phyloP scores from a whole-genome alignment of 2,888 invertebrate genomes.

The Aleiodes testaceus region DNA sequence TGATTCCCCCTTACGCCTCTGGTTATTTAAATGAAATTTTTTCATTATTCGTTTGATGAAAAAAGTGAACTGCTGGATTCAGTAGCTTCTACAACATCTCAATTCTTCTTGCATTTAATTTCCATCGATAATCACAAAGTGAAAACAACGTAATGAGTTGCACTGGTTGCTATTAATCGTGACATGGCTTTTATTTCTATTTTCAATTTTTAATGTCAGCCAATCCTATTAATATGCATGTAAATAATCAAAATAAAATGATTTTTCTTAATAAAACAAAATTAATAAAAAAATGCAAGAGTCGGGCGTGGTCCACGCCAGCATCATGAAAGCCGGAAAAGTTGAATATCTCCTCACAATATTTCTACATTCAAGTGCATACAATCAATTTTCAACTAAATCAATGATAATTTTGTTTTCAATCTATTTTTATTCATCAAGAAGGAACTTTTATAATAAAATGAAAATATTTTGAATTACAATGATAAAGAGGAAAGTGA shows the following conservation, averaged over 20 bases:
- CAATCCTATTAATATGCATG: neutral
- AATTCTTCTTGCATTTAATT: too few relatives aligned
- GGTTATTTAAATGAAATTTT: too few relatives aligned
- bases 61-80: too few relatives aligned
- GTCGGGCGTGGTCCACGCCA: constrained; percentile 17
- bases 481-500: constrained; percentile 18
- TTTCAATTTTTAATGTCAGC: constrained; percentile 10
- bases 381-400: neutral
- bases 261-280: neutral
- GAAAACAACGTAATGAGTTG: constrained; percentile 19
- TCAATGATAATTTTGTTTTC: neutral
- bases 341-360: constrained; percentile 1
- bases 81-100: too few relatives aligned
- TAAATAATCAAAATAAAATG: too few relatives aligned
- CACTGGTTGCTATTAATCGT: neutral
- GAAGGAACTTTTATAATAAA: neutral
- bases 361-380: neutral
- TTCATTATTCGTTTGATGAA: too few relatives aligned
- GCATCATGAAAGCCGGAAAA: constrained; percentile 29
- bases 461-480: neutral
- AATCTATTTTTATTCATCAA: constrained; percentile 5
- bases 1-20: too few relatives aligned
- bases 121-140: neutral
- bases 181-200: constrained; percentile 17
- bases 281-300: neutral